Conservation (phyloP, 2,888 invertebrate genomes). For the Eupithecia tripunctaria region DNA sequence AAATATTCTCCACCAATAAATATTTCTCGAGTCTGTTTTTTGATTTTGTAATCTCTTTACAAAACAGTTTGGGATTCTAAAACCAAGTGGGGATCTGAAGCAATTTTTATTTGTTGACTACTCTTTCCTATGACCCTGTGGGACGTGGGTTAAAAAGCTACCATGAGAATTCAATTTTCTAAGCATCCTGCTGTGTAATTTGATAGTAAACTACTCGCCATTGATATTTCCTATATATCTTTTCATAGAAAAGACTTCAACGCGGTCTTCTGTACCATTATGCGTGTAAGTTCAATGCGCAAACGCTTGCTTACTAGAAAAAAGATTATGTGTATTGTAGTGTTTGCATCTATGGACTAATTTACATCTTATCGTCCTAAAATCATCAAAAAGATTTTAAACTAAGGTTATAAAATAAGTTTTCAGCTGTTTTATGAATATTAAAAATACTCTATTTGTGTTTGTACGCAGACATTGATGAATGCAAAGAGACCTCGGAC, state of each 20-base stretch:
- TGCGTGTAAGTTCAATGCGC: neutral
- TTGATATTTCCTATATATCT: no score
- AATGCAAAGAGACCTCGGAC: slow-evolving; percentile 86
- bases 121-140: no score
- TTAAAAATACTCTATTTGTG: neutral
- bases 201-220: neutral
- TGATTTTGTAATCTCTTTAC: no score
- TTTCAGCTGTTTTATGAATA: no score
- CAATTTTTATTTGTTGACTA: no score
- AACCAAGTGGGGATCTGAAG: no score
- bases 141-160: neutral
- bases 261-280: neutral
- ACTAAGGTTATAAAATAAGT: no score
- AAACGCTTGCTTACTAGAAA: neutral
- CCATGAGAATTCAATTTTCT: neutral
- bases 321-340: no score
- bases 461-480: slow-evolving; percentile 87
- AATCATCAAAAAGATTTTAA: neutral
- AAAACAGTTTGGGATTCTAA: no score
- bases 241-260: neutral
- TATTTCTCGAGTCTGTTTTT: no score
- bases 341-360: no score
- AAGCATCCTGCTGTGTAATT: neutral
- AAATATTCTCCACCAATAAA: no score
- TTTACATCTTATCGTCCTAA: neutral